Evolutionary conservation across 2,888 invertebrate genomes (phyloP).

Genomic region (Melinaea menophilus): DNA sequence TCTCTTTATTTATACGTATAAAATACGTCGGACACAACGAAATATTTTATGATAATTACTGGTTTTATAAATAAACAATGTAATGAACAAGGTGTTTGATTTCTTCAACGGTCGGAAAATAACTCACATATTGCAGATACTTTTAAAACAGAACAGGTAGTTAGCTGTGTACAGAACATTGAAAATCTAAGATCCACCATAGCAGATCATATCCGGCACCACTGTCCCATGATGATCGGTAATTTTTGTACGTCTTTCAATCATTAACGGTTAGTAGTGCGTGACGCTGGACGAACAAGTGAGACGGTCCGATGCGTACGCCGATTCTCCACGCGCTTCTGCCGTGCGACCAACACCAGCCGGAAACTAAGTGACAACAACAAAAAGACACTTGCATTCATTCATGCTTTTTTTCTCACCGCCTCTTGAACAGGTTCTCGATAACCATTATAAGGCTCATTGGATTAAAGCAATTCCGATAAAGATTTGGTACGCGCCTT

Average conservation of each 20-base stretch:
- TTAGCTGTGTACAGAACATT: constrained; percentile 10
- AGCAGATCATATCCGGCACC: constrained; percentile 40
- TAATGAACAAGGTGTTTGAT: no score
- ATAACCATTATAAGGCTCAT: constrained; percentile 38
- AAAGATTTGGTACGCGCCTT: background rate
- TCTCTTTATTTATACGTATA: no score
- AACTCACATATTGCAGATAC: no score
- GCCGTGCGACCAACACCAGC: constrained; percentile 55
- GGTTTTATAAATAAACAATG: no score
- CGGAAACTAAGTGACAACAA: constrained; percentile 75
- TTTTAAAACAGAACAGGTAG: no score
- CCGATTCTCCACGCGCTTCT: constrained; percentile 69
- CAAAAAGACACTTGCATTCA: constrained; percentile 75
- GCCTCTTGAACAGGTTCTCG: constrained; percentile 55
- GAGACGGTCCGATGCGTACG: constrained; percentile 69
- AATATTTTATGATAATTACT: no score
- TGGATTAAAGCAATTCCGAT: constrained; percentile 26
- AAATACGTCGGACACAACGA: no score
- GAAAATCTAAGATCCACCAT: constrained; percentile 35
- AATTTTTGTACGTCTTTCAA: constrained; percentile 57
- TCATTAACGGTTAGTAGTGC: constrained; percentile 57
- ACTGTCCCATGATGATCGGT: constrained; percentile 51
- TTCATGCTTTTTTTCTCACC: constrained; percentile 64
- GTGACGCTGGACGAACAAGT: constrained; percentile 49
- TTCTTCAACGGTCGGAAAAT: no score